These are phyloP conservation scores for Lepidurus packardi DNA, from an alignment of 1,140 invertebrate species.

Conservation along the genomic window DNA sequence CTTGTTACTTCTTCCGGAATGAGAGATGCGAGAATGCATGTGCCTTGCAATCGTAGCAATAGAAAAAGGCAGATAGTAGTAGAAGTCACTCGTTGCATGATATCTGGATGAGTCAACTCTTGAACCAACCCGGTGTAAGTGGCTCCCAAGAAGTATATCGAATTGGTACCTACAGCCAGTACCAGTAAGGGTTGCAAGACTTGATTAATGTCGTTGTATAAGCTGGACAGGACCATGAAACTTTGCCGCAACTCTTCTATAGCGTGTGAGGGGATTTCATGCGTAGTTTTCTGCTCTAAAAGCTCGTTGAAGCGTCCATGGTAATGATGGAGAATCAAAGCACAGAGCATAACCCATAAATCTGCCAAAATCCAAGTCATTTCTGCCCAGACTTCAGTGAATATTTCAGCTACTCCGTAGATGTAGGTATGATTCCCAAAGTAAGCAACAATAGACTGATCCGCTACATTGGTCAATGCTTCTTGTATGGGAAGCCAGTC, in stretches of 20 bases:
- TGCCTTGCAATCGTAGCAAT: slow-evolving; percentile 15
- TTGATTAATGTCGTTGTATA: neutral
- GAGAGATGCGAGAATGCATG: neutral
- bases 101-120: slow-evolving; percentile 16
- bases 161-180: slow-evolving; percentile 22
- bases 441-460: neutral
- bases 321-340: slow-evolving; percentile 25
- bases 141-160: slow-evolving; percentile 22
- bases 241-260: slow-evolving; percentile 25
- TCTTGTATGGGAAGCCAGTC: neutral
- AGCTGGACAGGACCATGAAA: neutral
- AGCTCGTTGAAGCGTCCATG: neutral
- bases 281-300: neutral
- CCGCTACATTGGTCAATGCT: slow-evolving; percentile 3
- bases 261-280: neutral
- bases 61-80: slow-evolving; percentile 18
- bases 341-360: slow-evolving; percentile 21
- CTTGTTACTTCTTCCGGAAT: neutral
- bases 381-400: slow-evolving; percentile 27
- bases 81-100: slow-evolving; percentile 26
- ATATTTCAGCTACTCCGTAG: slow-evolving; percentile 26
- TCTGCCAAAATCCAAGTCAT: slow-evolving; percentile 30
- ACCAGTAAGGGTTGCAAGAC: slow-evolving; percentile 24
- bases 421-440: slow-evolving; percentile 30
- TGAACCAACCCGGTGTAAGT: slow-evolving; percentile 26